Conservation (phyloP, 2,888 invertebrate genomes). For the Cistogaster globosa region DNA sequence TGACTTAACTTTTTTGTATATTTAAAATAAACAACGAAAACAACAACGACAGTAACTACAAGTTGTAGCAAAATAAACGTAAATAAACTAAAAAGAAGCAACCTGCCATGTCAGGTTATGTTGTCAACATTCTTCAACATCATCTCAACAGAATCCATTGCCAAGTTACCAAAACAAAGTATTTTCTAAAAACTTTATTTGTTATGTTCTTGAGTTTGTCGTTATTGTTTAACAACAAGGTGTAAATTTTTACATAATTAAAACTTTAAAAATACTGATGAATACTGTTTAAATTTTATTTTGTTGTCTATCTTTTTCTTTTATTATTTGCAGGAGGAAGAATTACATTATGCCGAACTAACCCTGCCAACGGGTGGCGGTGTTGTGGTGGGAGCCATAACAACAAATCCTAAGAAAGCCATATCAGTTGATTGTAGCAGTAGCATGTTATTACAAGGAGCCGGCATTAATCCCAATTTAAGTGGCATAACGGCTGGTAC, state of each 20-base stretch:
- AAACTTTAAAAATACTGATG: constrained; percentile 50
- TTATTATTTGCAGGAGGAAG: constrained; percentile 78
- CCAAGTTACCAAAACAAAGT: constrained; percentile 3
- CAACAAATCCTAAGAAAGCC: constrained; percentile 73
- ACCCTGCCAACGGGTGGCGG: constrained; percentile 77
- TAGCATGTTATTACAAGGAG: constrained; percentile 74
- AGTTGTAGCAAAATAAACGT: constrained; percentile 19
- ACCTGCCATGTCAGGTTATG: constrained; percentile 31
- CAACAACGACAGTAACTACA: constrained; percentile 8
- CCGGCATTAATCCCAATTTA: constrained; percentile 72
- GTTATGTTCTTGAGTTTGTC: constrained; percentile 23
- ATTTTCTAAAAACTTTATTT: background rate
- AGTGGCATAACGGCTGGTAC: constrained; percentile 73
- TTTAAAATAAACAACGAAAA: constrained; percentile 20
- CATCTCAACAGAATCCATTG: background rate
- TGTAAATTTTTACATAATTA: constrained; percentile 50
- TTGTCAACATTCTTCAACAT: constrained; percentile 16
- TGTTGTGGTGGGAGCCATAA: constrained; percentile 41
- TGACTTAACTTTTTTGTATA: constrained; percentile 60
- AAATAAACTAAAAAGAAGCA: constrained; percentile 10
- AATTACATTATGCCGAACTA: constrained; percentile 83
- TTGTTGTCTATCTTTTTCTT: background rate
- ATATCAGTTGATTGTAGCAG: constrained; percentile 76
- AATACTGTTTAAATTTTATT: constrained; percentile 26
- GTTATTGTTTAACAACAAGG: constrained; percentile 18